Evolutionary conservation across 2,113 vertebrate species (phyloP).

Genomic region (Aplodontia rufa): DNA sequence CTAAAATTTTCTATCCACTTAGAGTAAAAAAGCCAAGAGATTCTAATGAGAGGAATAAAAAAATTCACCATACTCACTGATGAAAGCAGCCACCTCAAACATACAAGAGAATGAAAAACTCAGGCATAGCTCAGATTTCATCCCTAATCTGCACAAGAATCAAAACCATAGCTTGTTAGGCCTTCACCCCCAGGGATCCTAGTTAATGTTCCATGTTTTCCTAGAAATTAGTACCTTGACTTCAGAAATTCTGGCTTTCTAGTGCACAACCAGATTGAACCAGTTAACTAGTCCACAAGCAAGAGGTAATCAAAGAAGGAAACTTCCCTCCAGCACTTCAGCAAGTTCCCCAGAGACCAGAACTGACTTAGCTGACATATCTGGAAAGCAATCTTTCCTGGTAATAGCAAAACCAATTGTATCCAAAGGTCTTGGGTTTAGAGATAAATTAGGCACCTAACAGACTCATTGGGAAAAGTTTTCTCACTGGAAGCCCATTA

Average conservation of each 20-base stretch:
- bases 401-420: constrained; percentile 17
- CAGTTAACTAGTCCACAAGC: constrained; percentile 39
- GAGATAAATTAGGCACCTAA: constrained; percentile 40
- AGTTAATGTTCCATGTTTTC: constrained; percentile 46
- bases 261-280: not conserved
- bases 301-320: not conserved
- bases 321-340: not conserved
- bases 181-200: not conserved
- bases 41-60: not conserved
- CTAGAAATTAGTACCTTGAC: constrained; percentile 38
- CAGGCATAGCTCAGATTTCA: not conserved
- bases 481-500: constrained; percentile 42
- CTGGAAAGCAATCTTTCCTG: not conserved
- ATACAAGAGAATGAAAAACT: not conserved
- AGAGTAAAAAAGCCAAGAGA: not conserved
- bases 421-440: constrained; percentile 22
- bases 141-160: not conserved
- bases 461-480: not conserved
- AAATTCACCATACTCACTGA: not conserved
- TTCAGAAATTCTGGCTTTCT: constrained; percentile 29
- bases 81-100: not conserved
- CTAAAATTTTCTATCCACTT: not conserved
- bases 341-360: not conserved
- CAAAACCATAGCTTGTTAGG: not conserved
- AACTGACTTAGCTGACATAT: not conserved